These are phyloP conservation scores for Euzetes globulus DNA, from an alignment of 2,888 invertebrate species.

Conservation along the genomic window DNA sequence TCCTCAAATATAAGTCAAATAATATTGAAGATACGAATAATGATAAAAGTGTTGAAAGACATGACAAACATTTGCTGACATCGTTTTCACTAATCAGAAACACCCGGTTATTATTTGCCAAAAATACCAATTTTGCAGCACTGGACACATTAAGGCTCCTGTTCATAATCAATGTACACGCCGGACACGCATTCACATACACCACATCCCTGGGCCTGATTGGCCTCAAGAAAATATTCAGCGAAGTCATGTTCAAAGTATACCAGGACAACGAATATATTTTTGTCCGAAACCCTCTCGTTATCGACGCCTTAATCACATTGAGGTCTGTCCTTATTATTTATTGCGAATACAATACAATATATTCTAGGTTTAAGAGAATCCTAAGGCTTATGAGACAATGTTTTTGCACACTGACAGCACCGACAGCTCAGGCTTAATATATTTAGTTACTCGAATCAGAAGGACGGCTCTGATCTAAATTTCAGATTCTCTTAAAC, in stretches of 20 bases:
- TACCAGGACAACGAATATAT: not conserved
- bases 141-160: not conserved
- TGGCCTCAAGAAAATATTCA: not conserved
- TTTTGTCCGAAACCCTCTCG: not conserved
- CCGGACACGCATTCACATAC: not conserved
- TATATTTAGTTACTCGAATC: no score
- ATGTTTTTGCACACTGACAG: no score
- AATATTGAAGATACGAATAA: not conserved
- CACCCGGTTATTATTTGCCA: not conserved
- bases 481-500: no score
- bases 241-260: not conserved
- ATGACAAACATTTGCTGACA: not conserved
- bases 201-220: constrained; percentile 16
- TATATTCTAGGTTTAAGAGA: no score
- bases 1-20: not conserved
- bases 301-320: not conserved
- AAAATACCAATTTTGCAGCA: constrained; percentile 13
- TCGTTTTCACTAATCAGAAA: constrained; percentile 4
- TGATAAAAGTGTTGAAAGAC: not conserved
- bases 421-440: no score
- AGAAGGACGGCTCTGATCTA: no score
- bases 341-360: not conserved
- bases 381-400: no score
- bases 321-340: not conserved
- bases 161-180: constrained; percentile 1